Base-by-base conservation (phyloP, 2,797 vertebrate genomes). In the Monodelphis domestica region DNA sequence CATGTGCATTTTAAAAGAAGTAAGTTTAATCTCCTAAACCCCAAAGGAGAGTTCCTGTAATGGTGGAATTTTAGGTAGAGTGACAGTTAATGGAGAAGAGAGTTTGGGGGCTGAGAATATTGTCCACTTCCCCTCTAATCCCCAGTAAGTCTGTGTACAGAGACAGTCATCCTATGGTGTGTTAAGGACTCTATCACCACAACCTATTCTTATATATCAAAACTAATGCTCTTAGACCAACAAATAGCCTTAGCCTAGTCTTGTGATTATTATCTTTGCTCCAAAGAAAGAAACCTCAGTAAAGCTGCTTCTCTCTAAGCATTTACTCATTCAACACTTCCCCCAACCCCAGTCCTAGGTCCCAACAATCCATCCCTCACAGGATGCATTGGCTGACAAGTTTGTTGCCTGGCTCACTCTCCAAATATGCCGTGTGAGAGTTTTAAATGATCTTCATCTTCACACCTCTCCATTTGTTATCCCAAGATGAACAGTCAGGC, bases 381-480 rank as follows among this genome's bases (percentile, higher is more conserved):
- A n/a, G 87, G 84, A 57, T 84, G 87, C 90, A 53, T 45, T 51
- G 59, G n/a, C 53, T 94, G 90, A 91, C 93, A 89, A 84, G 38
- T 50, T 38, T 84, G 38, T 28, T 84, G 70, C 87, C n/a, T 91
- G 90, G 28, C 78, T 94, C 92, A 87, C 88, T 84, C 38, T 84
- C 70, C 70, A 84, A 84, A 92, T 53, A 59, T 54, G 59, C 78
- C 94, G 95, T 78, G 17, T 54, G 9, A 52, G 53, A 51, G 84
- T 59, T 89, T 90, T 28, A 3, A 24, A 12, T 38, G 89, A 70
- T 91, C 53, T 21, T 55, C 54, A 87, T 45, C 21, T 92, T 93
- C 94, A 93, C 90, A 92, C 92, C 56, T 95, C 54, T 90, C 56
- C 54, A 30, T 94, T 97, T 93, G 89, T 84, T 94, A 91, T 53